A percentile compares a stretch with the other conserved stretches of the same genome.
These are phyloP conservation scores for Coptodon bakossiorum DNA, from an alignment of 2,113 vertebrate species.

Conservation along the genomic window DNA sequence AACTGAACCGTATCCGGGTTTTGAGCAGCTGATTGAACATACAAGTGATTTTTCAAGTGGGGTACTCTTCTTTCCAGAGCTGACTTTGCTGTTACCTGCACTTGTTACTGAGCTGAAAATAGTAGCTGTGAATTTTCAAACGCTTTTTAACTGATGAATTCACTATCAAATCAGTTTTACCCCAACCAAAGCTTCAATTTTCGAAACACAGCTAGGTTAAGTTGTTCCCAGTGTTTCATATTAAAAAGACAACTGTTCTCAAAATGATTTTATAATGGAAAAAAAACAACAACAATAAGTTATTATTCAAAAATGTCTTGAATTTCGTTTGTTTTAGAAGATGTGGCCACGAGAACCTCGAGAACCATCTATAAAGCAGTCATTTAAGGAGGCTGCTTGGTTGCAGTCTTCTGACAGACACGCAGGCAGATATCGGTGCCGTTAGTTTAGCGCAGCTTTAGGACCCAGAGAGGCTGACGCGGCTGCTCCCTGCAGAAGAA, in stretches of 20 bases:
- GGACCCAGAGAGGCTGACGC: slow-evolving; percentile 81
- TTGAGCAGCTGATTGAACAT: not conserved
- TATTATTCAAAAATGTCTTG: not conserved
- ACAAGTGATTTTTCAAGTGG: not conserved
- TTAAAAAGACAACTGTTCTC: not conserved
- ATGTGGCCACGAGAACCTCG: not conserved
- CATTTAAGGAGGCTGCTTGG: not conserved
- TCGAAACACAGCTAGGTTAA: not conserved
- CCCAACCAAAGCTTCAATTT: not conserved
- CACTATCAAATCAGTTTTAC: not conserved
- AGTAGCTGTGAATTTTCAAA: not conserved
- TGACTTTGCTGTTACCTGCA: not conserved
- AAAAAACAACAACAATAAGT: not conserved
- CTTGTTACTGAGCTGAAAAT: not conserved
- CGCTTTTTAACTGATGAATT: not conserved
- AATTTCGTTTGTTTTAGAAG: not conserved
- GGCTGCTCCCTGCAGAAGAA: slow-evolving; percentile 72
- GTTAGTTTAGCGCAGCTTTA: slow-evolving; percentile 70
- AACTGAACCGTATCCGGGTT: not conserved
- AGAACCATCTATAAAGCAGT: not conserved
- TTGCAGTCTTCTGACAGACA: not conserved
- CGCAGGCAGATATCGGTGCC: not conserved
- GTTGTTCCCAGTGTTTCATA: not conserved
- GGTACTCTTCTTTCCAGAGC: not conserved
- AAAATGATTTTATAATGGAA: not conserved